These are phyloP conservation scores for Polia nebulosa DNA, from an alignment of 2,888 invertebrate species.

Conservation along the genomic window DNA sequence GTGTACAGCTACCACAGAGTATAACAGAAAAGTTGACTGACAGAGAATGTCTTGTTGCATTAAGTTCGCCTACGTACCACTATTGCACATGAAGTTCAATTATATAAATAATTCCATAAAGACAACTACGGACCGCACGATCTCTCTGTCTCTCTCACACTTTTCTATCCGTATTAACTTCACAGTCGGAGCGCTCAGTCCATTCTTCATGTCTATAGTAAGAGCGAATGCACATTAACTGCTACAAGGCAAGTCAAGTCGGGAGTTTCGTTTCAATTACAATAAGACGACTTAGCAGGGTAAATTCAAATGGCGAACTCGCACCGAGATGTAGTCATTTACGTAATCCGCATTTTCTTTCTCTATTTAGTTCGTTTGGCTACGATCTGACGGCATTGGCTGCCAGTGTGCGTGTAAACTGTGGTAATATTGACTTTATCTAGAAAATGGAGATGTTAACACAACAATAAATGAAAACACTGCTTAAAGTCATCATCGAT, in stretches of 20 bases:
- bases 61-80: too few relatives aligned
- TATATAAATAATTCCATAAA: too few relatives aligned
- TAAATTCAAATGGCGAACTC: slow-evolving; percentile 79
- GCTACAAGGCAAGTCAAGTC: slow-evolving; percentile 73
- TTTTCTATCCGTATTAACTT: slow-evolving; percentile 56
- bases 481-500: too few relatives aligned
- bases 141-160: background rate
- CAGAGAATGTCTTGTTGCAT: too few relatives aligned
- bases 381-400: slow-evolving; percentile 60
- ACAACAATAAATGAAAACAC: too few relatives aligned
- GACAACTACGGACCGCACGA: background rate
- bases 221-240: slow-evolving; percentile 69
- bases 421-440: background rate
- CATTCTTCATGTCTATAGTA: background rate
- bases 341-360: slow-evolving; percentile 81
- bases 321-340: slow-evolving; percentile 75
- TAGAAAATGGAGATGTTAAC: too few relatives aligned
- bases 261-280: slow-evolving; percentile 86
- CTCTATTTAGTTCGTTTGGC: slow-evolving; percentile 73
- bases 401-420: slow-evolving; percentile 37
- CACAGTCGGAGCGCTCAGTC: background rate
- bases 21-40: too few relatives aligned
- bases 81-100: too few relatives aligned
- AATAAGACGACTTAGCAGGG: slow-evolving; percentile 72
- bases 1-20: too few relatives aligned